phyloP scores from a whole-genome alignment of 2,888 invertebrate genomes.

The Perizoma flavofasciatum region DNA sequence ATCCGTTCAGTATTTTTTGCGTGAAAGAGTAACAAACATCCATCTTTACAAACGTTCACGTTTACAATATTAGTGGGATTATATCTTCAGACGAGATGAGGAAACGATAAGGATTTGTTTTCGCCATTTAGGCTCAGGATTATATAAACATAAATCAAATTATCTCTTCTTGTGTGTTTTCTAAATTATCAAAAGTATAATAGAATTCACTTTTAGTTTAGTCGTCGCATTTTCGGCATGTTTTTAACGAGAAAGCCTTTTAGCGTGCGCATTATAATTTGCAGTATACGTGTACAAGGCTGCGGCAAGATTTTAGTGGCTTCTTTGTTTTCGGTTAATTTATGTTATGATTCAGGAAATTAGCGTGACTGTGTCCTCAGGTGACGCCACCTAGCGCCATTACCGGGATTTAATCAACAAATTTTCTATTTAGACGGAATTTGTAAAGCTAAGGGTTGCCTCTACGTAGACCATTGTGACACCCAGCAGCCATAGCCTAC shows the following conservation, averaged over 20 bases:
- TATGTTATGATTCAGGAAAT: conserved; percentile 76
- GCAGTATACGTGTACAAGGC: conserved; percentile 42
- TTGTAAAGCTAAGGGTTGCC: conserved; percentile 49
- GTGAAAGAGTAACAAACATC: no score
- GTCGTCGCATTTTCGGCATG: conserved; percentile 26
- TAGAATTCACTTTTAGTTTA: neutral
- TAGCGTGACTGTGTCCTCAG: conserved; percentile 63
- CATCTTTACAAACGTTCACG: no score
- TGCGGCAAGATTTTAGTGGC: conserved; percentile 47
- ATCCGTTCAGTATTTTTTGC: no score
- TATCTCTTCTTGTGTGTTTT: no score
- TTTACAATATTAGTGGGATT: no score
- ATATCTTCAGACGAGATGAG: no score
- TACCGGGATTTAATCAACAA: conserved; percentile 66
- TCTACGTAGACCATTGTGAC: no score
- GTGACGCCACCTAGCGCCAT: conserved; percentile 64
- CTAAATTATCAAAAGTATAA: neutral
- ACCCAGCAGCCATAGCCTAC: no score
- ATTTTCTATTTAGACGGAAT: conserved; percentile 60
- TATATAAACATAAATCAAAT: no score
- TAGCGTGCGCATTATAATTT: conserved; percentile 61
- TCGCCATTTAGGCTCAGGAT: no score
- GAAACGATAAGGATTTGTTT: no score
- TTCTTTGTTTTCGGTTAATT: conserved; percentile 79
- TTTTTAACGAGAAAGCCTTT: conserved; percentile 62